A percentile compares a stretch with the other conserved stretches of the same genome.
Conservation (phyloP, 2,888 invertebrate species). For the Agrochola circellaris region DNA sequence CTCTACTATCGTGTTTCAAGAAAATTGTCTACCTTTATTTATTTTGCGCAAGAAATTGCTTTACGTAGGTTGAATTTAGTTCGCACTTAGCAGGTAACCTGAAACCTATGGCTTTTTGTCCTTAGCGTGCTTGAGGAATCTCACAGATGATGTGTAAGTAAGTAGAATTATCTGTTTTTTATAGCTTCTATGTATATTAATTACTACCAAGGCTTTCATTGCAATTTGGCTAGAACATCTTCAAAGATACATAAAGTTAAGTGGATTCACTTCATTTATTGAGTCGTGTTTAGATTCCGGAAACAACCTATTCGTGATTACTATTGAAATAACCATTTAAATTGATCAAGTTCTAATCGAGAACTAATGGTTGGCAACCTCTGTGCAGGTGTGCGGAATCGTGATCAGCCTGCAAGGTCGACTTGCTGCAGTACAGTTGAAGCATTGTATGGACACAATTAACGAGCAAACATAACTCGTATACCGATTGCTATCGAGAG, state of each 20-base stretch:
- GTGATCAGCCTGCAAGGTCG: constrained; percentile 82
- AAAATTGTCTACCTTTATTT: constrained; percentile 32
- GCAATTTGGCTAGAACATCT: constrained; percentile 24
- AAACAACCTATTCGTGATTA: constrained; percentile 26
- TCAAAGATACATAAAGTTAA: neutral
- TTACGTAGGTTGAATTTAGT: neutral
- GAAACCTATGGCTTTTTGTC: neutral
- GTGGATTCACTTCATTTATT: neutral
- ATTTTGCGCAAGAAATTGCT: constrained; percentile 40
- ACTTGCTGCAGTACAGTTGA: constrained; percentile 68
- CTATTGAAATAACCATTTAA: constrained; percentile 30
- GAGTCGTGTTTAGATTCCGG: constrained; percentile 18
- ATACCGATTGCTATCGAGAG: constrained; percentile 48
- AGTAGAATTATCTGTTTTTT: constrained; percentile 1
- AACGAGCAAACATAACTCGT: constrained; percentile 70
- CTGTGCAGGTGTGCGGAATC: constrained; percentile 78
- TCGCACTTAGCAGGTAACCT: neutral
- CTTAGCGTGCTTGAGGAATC: neutral
- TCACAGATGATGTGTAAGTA: neutral
- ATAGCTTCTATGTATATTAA: neutral
- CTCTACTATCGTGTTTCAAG: constrained; percentile 49
- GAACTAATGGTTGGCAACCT: constrained; percentile 46
- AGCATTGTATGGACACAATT: constrained; percentile 74
- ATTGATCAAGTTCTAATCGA: constrained; percentile 48
- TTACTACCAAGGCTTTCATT: neutral